A percentile compares a stretch with the other conserved stretches of the same genome.
Conservation (phyloP, 2,888 invertebrate genomes). For the Branchellion lobata region DNA sequence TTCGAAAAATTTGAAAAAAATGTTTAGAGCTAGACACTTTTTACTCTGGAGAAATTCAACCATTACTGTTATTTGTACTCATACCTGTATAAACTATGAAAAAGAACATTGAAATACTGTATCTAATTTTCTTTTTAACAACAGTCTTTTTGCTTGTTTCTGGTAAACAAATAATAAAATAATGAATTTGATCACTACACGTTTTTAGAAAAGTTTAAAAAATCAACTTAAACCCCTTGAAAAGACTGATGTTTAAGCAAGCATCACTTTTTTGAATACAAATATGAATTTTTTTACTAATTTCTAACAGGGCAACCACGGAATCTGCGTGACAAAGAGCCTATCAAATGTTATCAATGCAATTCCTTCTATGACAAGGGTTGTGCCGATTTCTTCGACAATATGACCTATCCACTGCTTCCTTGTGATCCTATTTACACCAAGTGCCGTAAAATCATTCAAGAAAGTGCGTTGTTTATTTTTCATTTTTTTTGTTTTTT, state of each 20-base stretch:
- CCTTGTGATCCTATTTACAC: constrained; percentile 75
- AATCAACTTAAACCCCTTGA: too few species aligned
- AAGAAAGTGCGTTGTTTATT: constrained; percentile 70
- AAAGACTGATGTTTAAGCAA: too few species aligned
- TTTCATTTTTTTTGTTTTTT: too few species aligned
- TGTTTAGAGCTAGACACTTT: neutral
- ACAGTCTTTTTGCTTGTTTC: neutral
- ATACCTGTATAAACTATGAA: constrained; percentile 1
- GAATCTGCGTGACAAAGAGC: constrained; percentile 37
- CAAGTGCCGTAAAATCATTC: constrained; percentile 79
- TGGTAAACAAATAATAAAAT: neutral
- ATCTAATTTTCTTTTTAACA: neutral
- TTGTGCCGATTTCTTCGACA: constrained; percentile 83
- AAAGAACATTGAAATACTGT: neutral
- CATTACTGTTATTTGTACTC: neutral
- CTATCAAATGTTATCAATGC: constrained; percentile 76
- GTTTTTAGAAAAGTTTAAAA: too few species aligned
- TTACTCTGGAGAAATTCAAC: neutral
- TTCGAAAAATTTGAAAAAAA: neutral
- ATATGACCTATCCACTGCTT: constrained; percentile 78
- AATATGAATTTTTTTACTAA: too few species aligned
- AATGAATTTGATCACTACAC: too few species aligned
- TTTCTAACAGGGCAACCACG: neutral
- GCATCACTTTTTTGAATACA: too few species aligned
- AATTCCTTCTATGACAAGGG: constrained; percentile 86